A percentile compares a stretch with the other conserved stretches of the same genome.
Conservation (phyloP, 2,888 invertebrate species). For the Acanthosepion pharaonis region DNA sequence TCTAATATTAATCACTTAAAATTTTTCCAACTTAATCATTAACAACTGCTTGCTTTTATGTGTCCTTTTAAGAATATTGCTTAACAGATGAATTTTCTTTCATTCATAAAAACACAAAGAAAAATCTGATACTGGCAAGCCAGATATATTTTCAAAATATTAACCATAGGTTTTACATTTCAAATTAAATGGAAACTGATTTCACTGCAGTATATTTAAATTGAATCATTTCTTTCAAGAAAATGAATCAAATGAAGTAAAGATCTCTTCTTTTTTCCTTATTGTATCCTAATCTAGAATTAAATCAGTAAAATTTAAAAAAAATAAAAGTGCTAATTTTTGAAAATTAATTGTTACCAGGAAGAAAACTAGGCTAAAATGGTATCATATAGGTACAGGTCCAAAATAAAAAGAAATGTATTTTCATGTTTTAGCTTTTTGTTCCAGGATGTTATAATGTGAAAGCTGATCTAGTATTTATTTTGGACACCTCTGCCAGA, state of each 20-base stretch:
- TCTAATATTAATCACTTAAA: slow-evolving; percentile 4
- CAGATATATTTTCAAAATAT: background rate
- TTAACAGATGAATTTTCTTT: background rate
- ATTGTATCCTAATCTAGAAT: background rate
- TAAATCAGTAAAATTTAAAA: background rate
- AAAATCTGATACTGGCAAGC: slow-evolving; percentile 20
- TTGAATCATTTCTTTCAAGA: background rate
- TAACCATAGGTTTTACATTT: too few species aligned
- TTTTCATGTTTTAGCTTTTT: slow-evolving; percentile 40
- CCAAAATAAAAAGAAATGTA: background rate
- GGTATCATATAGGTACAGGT: background rate
- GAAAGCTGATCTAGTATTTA: slow-evolving; percentile 54
- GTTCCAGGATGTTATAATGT: slow-evolving; percentile 51
- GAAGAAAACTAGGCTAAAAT: background rate
- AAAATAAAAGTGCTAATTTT: background rate
- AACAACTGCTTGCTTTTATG: background rate
- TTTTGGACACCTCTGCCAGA: slow-evolving; percentile 55
- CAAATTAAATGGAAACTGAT: too few species aligned
- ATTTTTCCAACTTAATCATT: background rate
- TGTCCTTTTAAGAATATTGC: background rate
- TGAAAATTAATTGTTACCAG: background rate
- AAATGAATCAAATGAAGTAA: background rate
- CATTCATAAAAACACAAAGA: background rate
- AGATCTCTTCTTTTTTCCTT: background rate
- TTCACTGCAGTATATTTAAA: background rate